phyloP scores from a whole-genome alignment of 2,888 invertebrate species.

The Halictus quadricinctus region DNA sequence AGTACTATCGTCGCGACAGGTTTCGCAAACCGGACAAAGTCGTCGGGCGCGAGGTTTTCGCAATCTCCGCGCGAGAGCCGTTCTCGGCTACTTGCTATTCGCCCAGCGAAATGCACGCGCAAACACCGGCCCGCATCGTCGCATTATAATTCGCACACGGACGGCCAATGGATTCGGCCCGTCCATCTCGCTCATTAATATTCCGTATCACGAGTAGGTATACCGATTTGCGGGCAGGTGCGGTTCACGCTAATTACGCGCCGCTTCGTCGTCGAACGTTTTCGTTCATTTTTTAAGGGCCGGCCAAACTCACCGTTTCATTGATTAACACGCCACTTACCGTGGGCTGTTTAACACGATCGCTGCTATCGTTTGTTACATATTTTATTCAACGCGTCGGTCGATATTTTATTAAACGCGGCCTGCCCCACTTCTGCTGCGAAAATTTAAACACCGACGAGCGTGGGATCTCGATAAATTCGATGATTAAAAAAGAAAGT shows the following conservation, averaged over 20 bases:
- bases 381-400: not conserved
- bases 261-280: slow-evolving; percentile 23
- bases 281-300: slow-evolving; percentile 9
- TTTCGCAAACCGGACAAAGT: slow-evolving; percentile 52
- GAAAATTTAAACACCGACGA: not conserved
- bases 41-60: slow-evolving; percentile 52
- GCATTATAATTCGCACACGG: slow-evolving; percentile 59
- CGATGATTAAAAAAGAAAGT: not conserved
- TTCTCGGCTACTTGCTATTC: slow-evolving; percentile 61
- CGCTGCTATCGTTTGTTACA: not conserved
- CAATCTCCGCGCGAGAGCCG: slow-evolving; percentile 43
- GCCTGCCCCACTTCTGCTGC: not conserved
- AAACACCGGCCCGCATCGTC: slow-evolving; percentile 58
- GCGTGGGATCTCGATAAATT: not conserved
- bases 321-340: not conserved
- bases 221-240: slow-evolving; percentile 48
- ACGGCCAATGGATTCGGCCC: slow-evolving; percentile 45
- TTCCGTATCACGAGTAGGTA: slow-evolving; percentile 46
- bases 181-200: slow-evolving; percentile 48
- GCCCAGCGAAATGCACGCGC: slow-evolving; percentile 50
- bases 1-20: not conserved
- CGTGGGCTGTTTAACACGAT: not conserved
- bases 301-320: not conserved
- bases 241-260: slow-evolving; percentile 50
- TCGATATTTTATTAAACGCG: not conserved